A percentile compares a stretch with the other conserved stretches of the same genome.
Evolutionary conservation across 2,888 invertebrate species (phyloP).

Genomic region (Chrysodeixis includens): DNA sequence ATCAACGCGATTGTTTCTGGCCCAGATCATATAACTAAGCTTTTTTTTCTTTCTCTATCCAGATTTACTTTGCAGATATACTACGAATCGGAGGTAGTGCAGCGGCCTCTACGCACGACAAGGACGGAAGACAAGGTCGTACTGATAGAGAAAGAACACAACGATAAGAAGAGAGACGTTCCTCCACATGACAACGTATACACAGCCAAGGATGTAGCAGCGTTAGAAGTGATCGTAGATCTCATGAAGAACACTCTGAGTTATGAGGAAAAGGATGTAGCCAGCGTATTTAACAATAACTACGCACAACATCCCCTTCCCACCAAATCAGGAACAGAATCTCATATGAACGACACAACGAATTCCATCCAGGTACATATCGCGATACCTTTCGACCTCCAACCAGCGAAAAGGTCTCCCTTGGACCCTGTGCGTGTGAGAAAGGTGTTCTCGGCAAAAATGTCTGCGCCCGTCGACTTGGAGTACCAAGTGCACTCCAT

Average conservation of each 20-base stretch:
- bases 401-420: slow-evolving; percentile 62
- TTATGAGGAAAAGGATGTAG: slow-evolving; percentile 51
- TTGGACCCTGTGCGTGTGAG: slow-evolving; percentile 62
- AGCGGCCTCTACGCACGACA: not conserved
- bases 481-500: slow-evolving; percentile 77
- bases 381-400: slow-evolving; percentile 67
- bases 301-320: not conserved
- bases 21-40: too few relatives aligned
- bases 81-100: slow-evolving; percentile 9
- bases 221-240: slow-evolving; percentile 77
- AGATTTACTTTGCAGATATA: slow-evolving; percentile 14
- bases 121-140: not conserved
- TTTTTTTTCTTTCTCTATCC: not conserved
- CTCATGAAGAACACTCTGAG: slow-evolving; percentile 66
- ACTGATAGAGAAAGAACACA: slow-evolving; percentile 11
- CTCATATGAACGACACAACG: slow-evolving; percentile 29
- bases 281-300: slow-evolving; percentile 3
- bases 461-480: slow-evolving; percentile 78
- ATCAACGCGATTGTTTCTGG: too few relatives aligned
- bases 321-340: slow-evolving; percentile 13
- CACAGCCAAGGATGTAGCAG: slow-evolving; percentile 78
- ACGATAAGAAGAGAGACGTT: slow-evolving; percentile 50
- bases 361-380: slow-evolving; percentile 79
- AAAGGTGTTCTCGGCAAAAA: slow-evolving; percentile 76
- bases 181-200: slow-evolving; percentile 50